phyloP scores from a whole-genome alignment of 2,797 vertebrate genomes.

The Delichon dasypus region DNA sequence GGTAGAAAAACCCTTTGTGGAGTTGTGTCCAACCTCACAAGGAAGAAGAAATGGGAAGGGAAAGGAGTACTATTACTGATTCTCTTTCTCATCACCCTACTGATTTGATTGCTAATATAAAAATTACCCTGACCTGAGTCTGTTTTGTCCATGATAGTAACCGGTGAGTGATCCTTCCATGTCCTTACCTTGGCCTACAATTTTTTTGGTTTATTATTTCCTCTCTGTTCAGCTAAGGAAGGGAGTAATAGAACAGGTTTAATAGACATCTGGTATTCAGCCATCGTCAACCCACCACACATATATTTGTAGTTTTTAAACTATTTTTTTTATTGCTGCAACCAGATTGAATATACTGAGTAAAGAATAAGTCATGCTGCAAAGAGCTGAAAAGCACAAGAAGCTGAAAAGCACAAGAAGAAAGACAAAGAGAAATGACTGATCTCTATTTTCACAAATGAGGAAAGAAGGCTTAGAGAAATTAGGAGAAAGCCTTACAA shows the following conservation, averaged over 20 bases:
- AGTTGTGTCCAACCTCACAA: neutral
- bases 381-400: neutral
- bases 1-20: neutral
- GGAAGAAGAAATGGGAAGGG: neutral
- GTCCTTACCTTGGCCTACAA: accelerated
- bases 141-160: neutral
- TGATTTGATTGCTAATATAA: neutral
- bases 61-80: neutral
- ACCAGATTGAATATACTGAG: neutral
- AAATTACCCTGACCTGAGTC: neutral
- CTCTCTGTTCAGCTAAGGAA: neutral
- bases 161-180: neutral
- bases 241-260: neutral
- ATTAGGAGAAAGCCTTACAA: neutral
- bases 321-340: neutral
- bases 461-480: neutral
- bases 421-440: neutral
- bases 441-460: neutral
- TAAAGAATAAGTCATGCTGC: neutral
- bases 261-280: neutral
- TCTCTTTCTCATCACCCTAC: neutral
- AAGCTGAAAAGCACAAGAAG: neutral
- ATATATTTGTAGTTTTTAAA: neutral
- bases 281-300: neutral
- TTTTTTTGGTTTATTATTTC: neutral